phyloP scores from a whole-genome alignment of 1,140 invertebrate genomes.

The Stegodyphus mimosarum region DNA sequence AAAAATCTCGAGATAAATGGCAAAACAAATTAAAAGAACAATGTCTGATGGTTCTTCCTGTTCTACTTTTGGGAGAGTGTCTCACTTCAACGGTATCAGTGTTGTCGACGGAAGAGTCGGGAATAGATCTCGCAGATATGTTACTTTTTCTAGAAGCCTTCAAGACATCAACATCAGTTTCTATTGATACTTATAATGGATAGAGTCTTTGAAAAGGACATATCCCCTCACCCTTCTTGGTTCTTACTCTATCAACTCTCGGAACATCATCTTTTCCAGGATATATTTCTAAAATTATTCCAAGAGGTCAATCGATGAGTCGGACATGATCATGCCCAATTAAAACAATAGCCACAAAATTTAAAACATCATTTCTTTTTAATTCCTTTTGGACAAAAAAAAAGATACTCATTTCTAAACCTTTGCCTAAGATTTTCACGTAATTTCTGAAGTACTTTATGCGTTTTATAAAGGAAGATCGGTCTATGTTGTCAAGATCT shows the following conservation, averaged over 20 bases:
- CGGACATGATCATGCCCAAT: not conserved
- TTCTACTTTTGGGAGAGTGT: not conserved
- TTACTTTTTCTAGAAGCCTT: not conserved
- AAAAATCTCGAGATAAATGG: too few relatives aligned
- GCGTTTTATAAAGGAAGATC: not conserved
- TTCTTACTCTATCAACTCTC: not conserved
- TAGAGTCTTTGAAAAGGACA: conserved; percentile 9
- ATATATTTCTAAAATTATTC: not conserved
- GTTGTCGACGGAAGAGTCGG: not conserved
- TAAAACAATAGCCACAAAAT: not conserved
- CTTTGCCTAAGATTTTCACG: not conserved
- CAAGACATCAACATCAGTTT: conserved; percentile 5
- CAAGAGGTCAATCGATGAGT: not conserved
- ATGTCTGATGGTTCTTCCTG: not conserved
- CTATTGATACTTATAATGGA: not conserved
- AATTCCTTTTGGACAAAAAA: not conserved
- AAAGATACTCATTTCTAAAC: conserved; percentile 9
- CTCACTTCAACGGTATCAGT: not conserved
- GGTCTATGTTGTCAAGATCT: not conserved
- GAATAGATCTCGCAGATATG: not conserved
- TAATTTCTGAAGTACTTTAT: not conserved
- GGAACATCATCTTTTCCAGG: not conserved
- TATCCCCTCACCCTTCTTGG: too few relatives aligned
- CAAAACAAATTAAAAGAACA: too few relatives aligned
- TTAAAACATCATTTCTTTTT: conserved; percentile 1